Percentiles rank a stretch among this genome's conserved stretches.
Evolutionary conservation across 1,140 invertebrate genomes (phyloP).

Genomic region (Yoshiicerus persimilis): DNA sequence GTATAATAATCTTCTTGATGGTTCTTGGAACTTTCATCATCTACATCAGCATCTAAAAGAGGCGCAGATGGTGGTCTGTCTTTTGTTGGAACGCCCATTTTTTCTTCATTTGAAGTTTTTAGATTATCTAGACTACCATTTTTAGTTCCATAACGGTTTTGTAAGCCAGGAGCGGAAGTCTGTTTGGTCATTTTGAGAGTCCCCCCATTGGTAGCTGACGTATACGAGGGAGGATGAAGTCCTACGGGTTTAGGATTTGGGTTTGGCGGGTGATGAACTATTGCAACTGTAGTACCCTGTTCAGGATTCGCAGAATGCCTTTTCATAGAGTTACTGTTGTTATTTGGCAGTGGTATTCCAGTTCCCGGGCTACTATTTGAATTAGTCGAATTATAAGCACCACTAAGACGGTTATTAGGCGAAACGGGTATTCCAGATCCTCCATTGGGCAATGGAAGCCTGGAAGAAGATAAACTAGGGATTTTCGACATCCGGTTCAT

Average conservation of each 20-base stretch:
- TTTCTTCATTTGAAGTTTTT: slow-evolving; percentile 39
- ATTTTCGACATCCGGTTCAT: slow-evolving; percentile 41
- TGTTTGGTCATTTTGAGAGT: slow-evolving; percentile 42
- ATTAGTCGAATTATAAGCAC: neutral
- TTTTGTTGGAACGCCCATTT: slow-evolving; percentile 43
- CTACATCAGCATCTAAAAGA: slow-evolving; percentile 65
- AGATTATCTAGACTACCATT: slow-evolving; percentile 44
- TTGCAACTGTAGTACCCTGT: slow-evolving; percentile 41
- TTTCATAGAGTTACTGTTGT: slow-evolving; percentile 9
- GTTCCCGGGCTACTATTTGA: neutral
- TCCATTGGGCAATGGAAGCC: slow-evolving; percentile 29
- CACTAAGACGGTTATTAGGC: slow-evolving; percentile 8
- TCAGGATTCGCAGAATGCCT: neutral
- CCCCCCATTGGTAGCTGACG: neutral
- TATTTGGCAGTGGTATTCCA: neutral
- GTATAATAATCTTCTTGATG: neutral
- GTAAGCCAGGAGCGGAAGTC: slow-evolving; percentile 1
- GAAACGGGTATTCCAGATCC: slow-evolving; percentile 30
- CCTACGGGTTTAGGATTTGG: slow-evolving; percentile 36
- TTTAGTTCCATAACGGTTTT: slow-evolving; percentile 6
- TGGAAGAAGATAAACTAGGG: slow-evolving; percentile 39
- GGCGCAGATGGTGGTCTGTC: slow-evolving; percentile 74
- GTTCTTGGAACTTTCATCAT: slow-evolving; percentile 54
- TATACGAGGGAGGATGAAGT: neutral
- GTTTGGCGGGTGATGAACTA: slow-evolving; percentile 39